Base-by-base conservation (phyloP, 2,113 vertebrate genomes). In the Xiphophorus hellerii region DNA sequence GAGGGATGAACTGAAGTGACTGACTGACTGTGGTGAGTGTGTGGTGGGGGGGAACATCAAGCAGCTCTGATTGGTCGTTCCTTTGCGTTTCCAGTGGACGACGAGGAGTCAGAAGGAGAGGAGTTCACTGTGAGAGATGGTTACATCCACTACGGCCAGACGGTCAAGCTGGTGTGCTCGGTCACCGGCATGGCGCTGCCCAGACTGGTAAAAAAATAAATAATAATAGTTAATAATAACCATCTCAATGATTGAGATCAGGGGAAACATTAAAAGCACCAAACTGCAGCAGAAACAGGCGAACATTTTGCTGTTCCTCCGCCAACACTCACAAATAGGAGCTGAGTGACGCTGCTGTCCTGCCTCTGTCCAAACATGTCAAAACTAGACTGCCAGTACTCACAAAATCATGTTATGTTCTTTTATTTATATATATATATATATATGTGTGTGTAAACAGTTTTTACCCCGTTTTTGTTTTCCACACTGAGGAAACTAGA, bases 121-220 rank as follows among this genome's bases (percentile, higher is more conserved):
- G 98, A 99, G 93, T 99, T 99, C 94, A 99, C 98, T 72, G 98
- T 99, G 83, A 95, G 98, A 81, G 98, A 99, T 22, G 98, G 98
- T 88, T 99, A 99, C 92, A 98, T 99, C 92, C 98, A 99, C 90
- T 99, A 99, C 29, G 98, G 98, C 72, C 98, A 99, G 90, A 99
- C 98, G 0, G 97, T 99, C 84, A 99, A 99, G 89, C 97, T 99
- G 62, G 98, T 99, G 6, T 99, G 98, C 91, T 99, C 98, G 0
- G 98, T 99, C 80, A 99, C 98, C 29, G 98, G 98, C 94, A 99
- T 99, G 98, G 98, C 98, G 66, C 96, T 99, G 89, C 98, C 98
- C 13, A 94, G 98, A 96, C 93, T 99, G 97, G 98, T 99, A 97
- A 82, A 97, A 82, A 72, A 48, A 48, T 5, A 42, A 63, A 11